Conservation (phyloP, 2,113 vertebrate genomes). For the Podarcis muralis region DNA sequence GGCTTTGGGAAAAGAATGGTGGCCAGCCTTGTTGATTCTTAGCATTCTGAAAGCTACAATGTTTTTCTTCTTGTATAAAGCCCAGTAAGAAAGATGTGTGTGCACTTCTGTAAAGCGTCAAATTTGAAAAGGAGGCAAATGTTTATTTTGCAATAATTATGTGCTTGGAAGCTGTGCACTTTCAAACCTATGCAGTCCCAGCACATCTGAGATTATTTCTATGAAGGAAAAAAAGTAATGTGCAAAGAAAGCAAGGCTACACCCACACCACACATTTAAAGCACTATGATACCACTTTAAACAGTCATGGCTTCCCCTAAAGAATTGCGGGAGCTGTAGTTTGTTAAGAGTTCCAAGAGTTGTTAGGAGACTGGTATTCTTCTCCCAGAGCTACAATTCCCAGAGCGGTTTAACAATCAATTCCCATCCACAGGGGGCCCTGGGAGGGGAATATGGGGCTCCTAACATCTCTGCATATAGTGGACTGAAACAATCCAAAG, state of each 20-base stretch:
- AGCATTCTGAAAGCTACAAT: neutral
- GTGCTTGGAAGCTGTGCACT: neutral
- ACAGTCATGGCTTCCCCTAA: too few relatives aligned
- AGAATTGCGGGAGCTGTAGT: too few relatives aligned
- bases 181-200: neutral
- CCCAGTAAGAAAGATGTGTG: neutral
- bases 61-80: neutral
- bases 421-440: too few relatives aligned
- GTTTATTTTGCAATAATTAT: neutral
- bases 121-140: neutral
- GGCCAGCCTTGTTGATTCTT: neutral
- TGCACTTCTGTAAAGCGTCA: neutral
- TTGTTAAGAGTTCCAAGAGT: too few relatives aligned
- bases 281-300: too few relatives aligned
- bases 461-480: too few relatives aligned
- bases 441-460: too few relatives aligned
- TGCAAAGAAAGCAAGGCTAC: neutral
- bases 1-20: neutral
- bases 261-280: too few relatives aligned
- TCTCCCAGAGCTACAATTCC: too few relatives aligned
- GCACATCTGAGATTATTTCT: neutral
- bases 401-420: too few relatives aligned
- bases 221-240: neutral
- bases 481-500: too few relatives aligned
- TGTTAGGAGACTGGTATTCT: too few relatives aligned